Conservation (phyloP, 2,888 invertebrate species). For the Deroplatys truncata region DNA sequence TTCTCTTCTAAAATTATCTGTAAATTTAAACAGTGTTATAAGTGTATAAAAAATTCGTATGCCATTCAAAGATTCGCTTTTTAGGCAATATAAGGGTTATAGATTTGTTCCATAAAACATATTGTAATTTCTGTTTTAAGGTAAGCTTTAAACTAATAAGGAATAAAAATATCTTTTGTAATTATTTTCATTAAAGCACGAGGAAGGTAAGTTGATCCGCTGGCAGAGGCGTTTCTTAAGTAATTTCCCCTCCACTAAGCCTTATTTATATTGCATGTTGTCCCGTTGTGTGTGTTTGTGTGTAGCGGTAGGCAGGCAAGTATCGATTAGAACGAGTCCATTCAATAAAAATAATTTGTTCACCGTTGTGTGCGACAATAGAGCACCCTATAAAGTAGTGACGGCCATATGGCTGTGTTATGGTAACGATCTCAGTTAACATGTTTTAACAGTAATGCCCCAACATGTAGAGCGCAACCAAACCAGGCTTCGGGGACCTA, state of each 20-base stretch:
- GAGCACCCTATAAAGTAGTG: neutral
- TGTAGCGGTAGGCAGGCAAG: neutral
- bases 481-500: neutral
- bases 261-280: neutral
- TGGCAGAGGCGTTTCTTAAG: neutral
- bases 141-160: too few species aligned
- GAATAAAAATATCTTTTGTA: too few species aligned
- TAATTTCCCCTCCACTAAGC: neutral
- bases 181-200: too few species aligned
- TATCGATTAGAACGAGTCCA: neutral
- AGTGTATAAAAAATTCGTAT: too few species aligned
- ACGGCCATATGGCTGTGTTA: neutral
- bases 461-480: neutral
- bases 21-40: too few species aligned
- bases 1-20: too few species aligned
- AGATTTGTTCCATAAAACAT: too few species aligned
- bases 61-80: too few species aligned
- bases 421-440: neutral
- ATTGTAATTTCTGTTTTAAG: too few species aligned
- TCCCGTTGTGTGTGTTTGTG: too few species aligned
- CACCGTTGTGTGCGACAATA: neutral
- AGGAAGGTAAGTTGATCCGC: too few species aligned
- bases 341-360: neutral
- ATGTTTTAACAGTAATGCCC: neutral
- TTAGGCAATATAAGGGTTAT: too few species aligned